Evolutionary conservation across 2,113 vertebrate genomes (phyloP).

Genomic region (Dasypus novemcinctus): DNA sequence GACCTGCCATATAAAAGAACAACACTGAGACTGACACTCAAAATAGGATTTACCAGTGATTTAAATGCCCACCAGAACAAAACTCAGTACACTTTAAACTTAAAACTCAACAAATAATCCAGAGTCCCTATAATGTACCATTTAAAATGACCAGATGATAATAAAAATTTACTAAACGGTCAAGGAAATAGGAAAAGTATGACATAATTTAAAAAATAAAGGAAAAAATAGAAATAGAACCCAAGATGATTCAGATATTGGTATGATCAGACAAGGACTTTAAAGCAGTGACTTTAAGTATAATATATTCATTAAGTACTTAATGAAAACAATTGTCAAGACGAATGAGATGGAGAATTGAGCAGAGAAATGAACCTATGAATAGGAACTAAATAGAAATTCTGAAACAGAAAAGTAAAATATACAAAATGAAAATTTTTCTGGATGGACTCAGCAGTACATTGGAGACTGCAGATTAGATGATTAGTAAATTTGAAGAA

Average conservation of each 20-base stretch:
- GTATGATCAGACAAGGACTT: neutral
- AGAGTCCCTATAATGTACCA: neutral
- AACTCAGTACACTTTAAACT: neutral
- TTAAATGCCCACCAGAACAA: neutral
- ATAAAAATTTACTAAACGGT: neutral
- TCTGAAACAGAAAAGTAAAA: neutral
- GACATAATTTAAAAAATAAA: neutral
- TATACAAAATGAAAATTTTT: neutral
- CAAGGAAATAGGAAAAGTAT: constrained; percentile 21
- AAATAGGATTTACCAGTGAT: neutral
- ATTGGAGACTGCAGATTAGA: neutral
- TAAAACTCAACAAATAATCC: neutral
- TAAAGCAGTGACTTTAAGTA: neutral
- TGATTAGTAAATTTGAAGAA: constrained; percentile 22
- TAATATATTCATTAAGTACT: neutral
- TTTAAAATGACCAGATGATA: neutral
- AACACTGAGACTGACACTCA: neutral
- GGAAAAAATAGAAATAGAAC: neutral
- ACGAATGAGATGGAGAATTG: constrained; percentile 13
- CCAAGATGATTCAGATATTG: neutral
- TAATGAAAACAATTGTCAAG: neutral
- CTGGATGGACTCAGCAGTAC: neutral
- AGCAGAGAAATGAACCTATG: neutral
- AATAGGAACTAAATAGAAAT: neutral
- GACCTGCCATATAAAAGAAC: neutral